These are phyloP conservation scores for Stratiolaelaps scimitus DNA, from an alignment of 1,140 invertebrate genomes.

Conservation along the genomic window DNA sequence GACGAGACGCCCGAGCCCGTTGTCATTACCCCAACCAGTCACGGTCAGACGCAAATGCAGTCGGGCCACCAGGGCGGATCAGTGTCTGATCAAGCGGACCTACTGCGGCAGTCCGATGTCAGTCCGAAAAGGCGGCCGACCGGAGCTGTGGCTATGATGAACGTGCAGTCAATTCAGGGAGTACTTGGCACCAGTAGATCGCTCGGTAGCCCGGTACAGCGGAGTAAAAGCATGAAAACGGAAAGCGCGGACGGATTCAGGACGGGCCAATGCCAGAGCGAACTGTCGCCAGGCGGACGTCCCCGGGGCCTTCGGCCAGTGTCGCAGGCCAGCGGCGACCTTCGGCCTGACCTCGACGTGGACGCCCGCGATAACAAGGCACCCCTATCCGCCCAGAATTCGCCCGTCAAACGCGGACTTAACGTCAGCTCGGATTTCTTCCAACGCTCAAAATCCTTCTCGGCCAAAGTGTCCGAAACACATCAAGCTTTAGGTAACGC, in stretches of 20 bases:
- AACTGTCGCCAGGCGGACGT: conserved; percentile 1
- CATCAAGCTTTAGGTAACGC: conserved; percentile 23
- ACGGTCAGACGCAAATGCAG: no score
- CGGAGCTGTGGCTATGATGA: conserved; percentile 20
- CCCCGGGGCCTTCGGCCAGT: neutral
- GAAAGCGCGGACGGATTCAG: conserved; percentile 26
- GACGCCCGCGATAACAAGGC: neutral
- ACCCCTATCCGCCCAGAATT: conserved; percentile 20
- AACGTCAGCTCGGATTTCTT: conserved; percentile 29
- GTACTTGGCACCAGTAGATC: conserved; percentile 18
- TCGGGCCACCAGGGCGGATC: no score
- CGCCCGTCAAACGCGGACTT: conserved; percentile 24
- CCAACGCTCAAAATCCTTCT: conserved; percentile 28
- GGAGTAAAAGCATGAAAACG: conserved; percentile 25
- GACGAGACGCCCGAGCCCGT: conserved; percentile 26
- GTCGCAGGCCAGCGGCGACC: neutral
- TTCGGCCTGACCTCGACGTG: no score
- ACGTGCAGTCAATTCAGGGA: conserved; percentile 23
- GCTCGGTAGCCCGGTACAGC: conserved; percentile 13
- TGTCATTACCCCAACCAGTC: neutral
- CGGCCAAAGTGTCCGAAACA: conserved; percentile 27
- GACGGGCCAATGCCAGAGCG: neutral
- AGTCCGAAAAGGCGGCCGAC: conserved; percentile 26
- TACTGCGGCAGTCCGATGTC: neutral
- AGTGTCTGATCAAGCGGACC: neutral